Evolutionary conservation across 2,113 vertebrate genomes (phyloP).

Genomic region (Psittacus erithacus): DNA sequence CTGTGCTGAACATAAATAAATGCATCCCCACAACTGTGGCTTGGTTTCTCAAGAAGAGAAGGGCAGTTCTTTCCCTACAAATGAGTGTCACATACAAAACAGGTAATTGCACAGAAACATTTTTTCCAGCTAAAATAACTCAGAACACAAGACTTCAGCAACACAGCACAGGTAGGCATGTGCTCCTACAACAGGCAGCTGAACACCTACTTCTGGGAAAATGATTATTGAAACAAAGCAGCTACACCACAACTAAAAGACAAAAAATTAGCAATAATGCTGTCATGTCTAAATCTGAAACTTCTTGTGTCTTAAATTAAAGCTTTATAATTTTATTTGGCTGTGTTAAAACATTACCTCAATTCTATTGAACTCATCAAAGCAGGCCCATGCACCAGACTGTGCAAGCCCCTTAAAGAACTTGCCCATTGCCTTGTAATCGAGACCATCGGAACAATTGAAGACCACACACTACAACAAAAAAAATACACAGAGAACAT

Average conservation of each 20-base stretch:
- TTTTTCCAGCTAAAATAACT: background rate
- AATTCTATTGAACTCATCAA: conserved; percentile 95
- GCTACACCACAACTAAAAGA: background rate
- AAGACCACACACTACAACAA: conserved; percentile 91
- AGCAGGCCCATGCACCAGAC: conserved; percentile 93
- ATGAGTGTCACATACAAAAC: background rate
- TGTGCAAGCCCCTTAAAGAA: conserved; percentile 96
- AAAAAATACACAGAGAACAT: background rate
- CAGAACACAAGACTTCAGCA: background rate
- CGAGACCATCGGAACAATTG: conserved; percentile 93
- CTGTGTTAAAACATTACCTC: conserved; percentile 78
- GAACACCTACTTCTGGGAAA: background rate
- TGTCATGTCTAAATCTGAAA: background rate
- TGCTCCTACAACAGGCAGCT: background rate
- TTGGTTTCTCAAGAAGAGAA: background rate
- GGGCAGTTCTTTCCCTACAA: background rate
- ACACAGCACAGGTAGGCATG: background rate
- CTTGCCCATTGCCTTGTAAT: conserved; percentile 97
- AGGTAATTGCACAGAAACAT: background rate
- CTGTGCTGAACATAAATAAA: background rate
- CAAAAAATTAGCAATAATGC: background rate
- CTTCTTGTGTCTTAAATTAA: background rate
- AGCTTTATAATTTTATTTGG: background rate
- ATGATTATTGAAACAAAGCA: background rate
- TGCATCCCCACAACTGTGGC: background rate